Evolutionary conservation across 2,797 vertebrate species (phyloP), one percentile per base, ranked within the genome.

Genomic region (Setipinna tenuifilis): DNA sequence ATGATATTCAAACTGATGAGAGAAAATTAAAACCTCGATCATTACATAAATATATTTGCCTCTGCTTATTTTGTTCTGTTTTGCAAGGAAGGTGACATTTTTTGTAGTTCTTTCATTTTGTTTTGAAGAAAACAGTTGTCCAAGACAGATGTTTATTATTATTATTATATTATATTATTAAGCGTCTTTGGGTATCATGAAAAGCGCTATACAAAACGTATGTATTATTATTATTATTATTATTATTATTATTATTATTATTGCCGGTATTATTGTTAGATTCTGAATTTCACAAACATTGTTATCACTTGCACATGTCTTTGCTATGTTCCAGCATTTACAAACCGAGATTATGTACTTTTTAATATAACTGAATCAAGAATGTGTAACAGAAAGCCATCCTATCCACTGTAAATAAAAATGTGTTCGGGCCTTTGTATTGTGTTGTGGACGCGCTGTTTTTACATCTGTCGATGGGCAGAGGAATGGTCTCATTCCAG

Each of bases 1-100:
- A 99, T 97, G 96, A 98, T 97, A 98, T 94, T 96, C 96, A 98
- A 98, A 97, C 96, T 97, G 96, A 97, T 96, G 96, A 96, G 95
- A 96, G 97, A 97, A 97, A 97, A 98, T 94, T 94, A 96, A 98
- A 97, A 95, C 95, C 96, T 97, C 96, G 96, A 96, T 97, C 97
- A 98, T 99, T 99, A 98, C 98, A 96, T 98, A 98, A 96, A 96
- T 95, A 92, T 65, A 88, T 83, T 84, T 88, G 87, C 83, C 87
- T 89, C 84, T 65, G 86, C 90, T 89, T 91, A 83, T 87, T 89
- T 90, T 90, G 5, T 81, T 19, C 21, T 35, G 46, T 71, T 31
- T 71, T 28, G 31, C 44, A 0, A 25, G 50, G 10, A 16, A 16
- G 58, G 58, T 59, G 58, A 16, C 12, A n/a, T 84, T 57, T 84